These are phyloP conservation scores for Adelphocoris suturalis DNA, from an alignment of 2,888 invertebrate species.

Conservation along the genomic window DNA sequence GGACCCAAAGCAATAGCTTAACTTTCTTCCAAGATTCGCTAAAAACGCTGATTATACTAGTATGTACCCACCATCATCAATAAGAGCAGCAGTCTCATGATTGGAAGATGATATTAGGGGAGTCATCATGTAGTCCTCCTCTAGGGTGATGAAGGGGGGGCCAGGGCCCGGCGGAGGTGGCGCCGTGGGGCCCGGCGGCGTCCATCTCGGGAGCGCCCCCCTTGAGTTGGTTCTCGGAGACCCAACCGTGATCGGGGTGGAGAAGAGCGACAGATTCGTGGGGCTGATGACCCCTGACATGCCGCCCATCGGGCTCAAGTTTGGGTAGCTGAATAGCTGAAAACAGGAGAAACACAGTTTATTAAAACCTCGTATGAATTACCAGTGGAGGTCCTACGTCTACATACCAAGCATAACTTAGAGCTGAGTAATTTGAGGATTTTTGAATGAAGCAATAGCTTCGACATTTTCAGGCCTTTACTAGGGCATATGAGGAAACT, in stretches of 20 bases:
- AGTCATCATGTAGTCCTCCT: conserved; percentile 97
- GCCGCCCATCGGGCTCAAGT: conserved; percentile 87
- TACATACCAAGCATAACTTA: too few relatives aligned
- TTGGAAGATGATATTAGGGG: conserved; percentile 83
- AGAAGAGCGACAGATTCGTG: conserved; percentile 90
- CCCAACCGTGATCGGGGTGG: conserved; percentile 83
- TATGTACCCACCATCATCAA: conserved; percentile 85
- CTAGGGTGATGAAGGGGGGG: conserved; percentile 90
- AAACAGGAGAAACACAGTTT: background rate
- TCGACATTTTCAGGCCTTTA: too few relatives aligned
- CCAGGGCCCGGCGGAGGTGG: conserved; percentile 82
- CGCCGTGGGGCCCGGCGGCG: conserved; percentile 78
- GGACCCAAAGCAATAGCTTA: background rate
- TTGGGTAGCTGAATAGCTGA: conserved; percentile 95
- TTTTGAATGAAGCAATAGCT: too few relatives aligned
- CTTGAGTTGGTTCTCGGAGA: conserved; percentile 87
- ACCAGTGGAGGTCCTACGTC: too few relatives aligned
- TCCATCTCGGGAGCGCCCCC: conserved; percentile 78
- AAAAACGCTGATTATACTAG: background rate
- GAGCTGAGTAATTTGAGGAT: too few relatives aligned
- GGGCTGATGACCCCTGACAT: conserved; percentile 94
- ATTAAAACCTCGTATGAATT: background rate
- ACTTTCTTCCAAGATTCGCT: background rate
- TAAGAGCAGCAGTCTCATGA: conserved; percentile 82
- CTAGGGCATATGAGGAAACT: too few relatives aligned